Evolutionary conservation across 1,140 invertebrate species (phyloP).

Genomic region (Drosophila punjabiensis): DNA sequence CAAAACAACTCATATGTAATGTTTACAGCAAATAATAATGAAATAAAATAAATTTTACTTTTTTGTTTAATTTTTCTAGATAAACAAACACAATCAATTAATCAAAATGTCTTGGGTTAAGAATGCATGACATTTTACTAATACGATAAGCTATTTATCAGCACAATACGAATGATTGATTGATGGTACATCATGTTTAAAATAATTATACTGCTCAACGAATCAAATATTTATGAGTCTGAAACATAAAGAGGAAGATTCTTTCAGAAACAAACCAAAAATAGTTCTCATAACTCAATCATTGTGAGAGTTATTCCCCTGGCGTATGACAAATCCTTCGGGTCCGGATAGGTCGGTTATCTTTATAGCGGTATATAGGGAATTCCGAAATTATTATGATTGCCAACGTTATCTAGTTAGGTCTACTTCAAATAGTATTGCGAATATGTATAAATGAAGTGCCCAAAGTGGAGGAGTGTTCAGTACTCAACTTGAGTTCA

Average conservation of each 20-base stretch:
- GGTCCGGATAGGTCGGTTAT: conserved; percentile 16
- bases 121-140: conserved; percentile 22
- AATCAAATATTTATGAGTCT: conserved; percentile 4
- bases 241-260: not conserved
- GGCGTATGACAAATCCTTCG: conserved; percentile 13
- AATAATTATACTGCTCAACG: not conserved
- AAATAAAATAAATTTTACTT: not conserved
- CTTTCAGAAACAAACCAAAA: not conserved
- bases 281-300: conserved; percentile 5
- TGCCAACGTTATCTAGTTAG: conserved; percentile 17
- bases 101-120: conserved; percentile 10
- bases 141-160: conserved; percentile 27
- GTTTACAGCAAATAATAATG: conserved; percentile 26
- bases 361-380: conserved; percentile 39
- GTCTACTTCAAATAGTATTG: conserved; percentile 23
- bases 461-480: not conserved
- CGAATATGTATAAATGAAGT: conserved; percentile 32
- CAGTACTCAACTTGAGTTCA: conserved; percentile 33
- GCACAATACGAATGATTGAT: conserved; percentile 22
- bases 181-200: not conserved
- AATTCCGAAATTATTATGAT: conserved; percentile 30
- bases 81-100: conserved; percentile 11
- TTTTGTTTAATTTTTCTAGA: too few relatives aligned
- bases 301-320: conserved; percentile 4
- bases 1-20: conserved; percentile 5